phyloP scores from a whole-genome alignment of 2,888 invertebrate species.

The Gymnocheta viridis region DNA sequence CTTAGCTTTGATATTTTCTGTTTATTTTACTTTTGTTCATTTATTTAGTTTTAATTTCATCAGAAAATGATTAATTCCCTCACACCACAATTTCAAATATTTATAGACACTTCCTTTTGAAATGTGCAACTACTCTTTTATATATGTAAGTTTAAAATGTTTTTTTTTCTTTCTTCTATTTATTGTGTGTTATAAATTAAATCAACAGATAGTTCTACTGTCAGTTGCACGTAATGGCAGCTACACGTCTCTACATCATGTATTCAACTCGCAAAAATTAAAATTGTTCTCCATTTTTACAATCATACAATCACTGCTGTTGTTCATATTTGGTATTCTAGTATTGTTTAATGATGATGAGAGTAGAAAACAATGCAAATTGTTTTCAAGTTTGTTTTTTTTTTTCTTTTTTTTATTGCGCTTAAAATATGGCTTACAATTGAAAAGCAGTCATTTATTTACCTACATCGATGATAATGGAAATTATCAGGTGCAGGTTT shows the following conservation, averaged over 20 bases:
- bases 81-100: constrained; percentile 42
- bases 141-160: not conserved
- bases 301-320: not conserved
- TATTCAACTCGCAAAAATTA: not conserved
- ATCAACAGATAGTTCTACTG: constrained; percentile 13
- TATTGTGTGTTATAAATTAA: constrained; percentile 40
- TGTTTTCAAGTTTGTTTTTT: constrained; percentile 5
- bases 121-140: constrained; percentile 14
- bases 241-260: not conserved
- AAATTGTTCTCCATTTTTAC: constrained; percentile 44
- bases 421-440: not conserved
- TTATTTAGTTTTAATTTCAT: constrained; percentile 45
- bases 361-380: constrained; percentile 46
- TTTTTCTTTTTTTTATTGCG: not conserved
- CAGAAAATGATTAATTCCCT: constrained; percentile 61
- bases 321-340: constrained; percentile 34
- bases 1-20: constrained; percentile 19
- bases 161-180: not conserved
- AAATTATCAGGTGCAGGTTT: not conserved
- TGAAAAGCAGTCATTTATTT: constrained; percentile 3
- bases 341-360: constrained; percentile 44
- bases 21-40: constrained; percentile 10
- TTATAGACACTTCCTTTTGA: constrained; percentile 55
- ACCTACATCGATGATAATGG: constrained; percentile 28
- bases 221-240: constrained; percentile 25